Evolutionary conservation across 23 tunicate genomes (phyloP).

Genomic region (Pegea sp.): DNA sequence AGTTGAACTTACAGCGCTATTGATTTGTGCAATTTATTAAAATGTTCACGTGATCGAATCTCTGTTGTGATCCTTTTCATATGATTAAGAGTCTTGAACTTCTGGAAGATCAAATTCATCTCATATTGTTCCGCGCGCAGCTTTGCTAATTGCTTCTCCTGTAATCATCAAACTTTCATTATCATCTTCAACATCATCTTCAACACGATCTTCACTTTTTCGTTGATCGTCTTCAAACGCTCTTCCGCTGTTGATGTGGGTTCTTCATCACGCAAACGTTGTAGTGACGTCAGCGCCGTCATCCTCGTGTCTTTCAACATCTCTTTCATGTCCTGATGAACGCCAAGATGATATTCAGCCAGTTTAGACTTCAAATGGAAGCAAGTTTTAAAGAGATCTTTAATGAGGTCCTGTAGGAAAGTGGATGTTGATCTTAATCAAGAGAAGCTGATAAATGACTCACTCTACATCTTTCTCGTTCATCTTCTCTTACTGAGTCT

Average conservation of each 20-base stretch:
- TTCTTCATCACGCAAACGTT: constrained; percentile 34
- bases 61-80: constrained; percentile 51
- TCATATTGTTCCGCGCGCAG: constrained; percentile 34
- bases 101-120: constrained; percentile 32
- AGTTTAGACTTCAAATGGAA: constrained; percentile 56
- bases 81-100: constrained; percentile 63
- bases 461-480: constrained; percentile 49
- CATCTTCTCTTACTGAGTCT: constrained; percentile 47
- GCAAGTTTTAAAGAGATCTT: constrained; percentile 58
- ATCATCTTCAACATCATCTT: no score
- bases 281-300: constrained; percentile 45
- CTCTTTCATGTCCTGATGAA: constrained; percentile 44
- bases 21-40: no score
- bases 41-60: no score
- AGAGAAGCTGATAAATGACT: background rate
- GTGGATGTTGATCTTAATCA: background rate
- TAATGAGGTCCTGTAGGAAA: constrained; percentile 36
- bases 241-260: constrained; percentile 53
- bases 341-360: constrained; percentile 48
- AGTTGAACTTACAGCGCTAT: no score
- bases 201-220: no score
- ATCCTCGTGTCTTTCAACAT: constrained; percentile 34
- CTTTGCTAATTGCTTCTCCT: constrained; percentile 41
- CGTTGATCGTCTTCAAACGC: constrained; percentile 26
- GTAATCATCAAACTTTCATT: no score